Conservation (phyloP, 2,888 invertebrate genomes). For the Rhingia rostrata region DNA sequence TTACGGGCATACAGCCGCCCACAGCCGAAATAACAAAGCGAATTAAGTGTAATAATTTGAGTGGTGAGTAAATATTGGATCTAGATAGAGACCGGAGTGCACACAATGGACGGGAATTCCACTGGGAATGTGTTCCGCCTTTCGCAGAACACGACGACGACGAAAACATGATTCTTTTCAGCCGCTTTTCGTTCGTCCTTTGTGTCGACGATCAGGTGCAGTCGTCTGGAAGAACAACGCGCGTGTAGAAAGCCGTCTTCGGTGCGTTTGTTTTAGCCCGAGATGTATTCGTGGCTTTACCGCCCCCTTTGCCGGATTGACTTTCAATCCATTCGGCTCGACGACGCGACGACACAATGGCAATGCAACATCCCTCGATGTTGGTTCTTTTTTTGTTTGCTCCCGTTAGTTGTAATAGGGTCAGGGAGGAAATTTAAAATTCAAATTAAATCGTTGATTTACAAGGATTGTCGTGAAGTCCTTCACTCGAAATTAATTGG, state of each 20-base stretch:
- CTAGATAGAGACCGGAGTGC: conserved; percentile 40
- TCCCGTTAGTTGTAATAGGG: conserved; percentile 27
- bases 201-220: conserved; percentile 31
- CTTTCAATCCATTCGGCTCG: conserved; percentile 49
- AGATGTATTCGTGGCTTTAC: conserved; percentile 20
- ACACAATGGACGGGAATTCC: conserved; percentile 43
- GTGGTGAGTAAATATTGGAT: conserved; percentile 64
- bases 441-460: conserved; percentile 63
- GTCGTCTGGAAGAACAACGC: conserved; percentile 59
- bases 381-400: conserved; percentile 25
- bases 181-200: conserved; percentile 30
- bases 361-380: conserved; percentile 14
- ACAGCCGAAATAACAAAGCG: conserved; percentile 42
- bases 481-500: conserved; percentile 66
- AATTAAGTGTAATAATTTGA: conserved; percentile 72
- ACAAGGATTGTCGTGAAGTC: conserved; percentile 54
- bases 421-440: conserved; percentile 59
- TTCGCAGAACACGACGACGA: background rate
- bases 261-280: conserved; percentile 46
- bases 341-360: conserved; percentile 29
- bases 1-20: conserved; percentile 6
- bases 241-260: conserved; percentile 34
- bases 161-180: conserved; percentile 38
- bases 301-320: conserved; percentile 34
- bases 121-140: conserved; percentile 33